Conservation (phyloP, 2,113 vertebrate species). For the Etia nguti region DNA sequence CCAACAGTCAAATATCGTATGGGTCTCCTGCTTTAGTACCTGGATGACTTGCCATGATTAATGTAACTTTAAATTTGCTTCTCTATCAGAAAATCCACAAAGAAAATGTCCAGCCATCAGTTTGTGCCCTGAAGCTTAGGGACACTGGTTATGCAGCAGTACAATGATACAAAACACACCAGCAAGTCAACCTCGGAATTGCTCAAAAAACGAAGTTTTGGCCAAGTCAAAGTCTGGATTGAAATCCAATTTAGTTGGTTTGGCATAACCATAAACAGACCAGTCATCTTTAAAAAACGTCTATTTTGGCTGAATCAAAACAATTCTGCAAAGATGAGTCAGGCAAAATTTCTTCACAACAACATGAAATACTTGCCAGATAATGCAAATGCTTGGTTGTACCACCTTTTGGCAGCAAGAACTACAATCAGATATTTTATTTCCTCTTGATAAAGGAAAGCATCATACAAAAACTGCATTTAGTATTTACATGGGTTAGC, state of each 20-base stretch:
- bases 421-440: not conserved
- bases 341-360: not conserved
- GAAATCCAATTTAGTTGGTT: not conserved
- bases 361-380: not conserved
- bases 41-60: not conserved
- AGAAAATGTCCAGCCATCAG: not conserved
- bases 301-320: not conserved
- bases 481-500: not conserved
- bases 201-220: not conserved
- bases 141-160: not conserved
- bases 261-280: not conserved
- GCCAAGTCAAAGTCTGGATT: not conserved
- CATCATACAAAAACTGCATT: not conserved
- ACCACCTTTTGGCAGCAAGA: too few relatives aligned
- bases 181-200: not conserved
- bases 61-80: not conserved
- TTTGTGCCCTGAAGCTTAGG: not conserved
- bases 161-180: not conserved
- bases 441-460: not conserved
- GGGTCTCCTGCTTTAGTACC: not conserved
- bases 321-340: not conserved
- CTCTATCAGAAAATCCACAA: not conserved
- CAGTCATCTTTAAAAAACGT: not conserved
- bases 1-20: not conserved
- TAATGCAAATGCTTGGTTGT: not conserved